phyloP scores from a whole-genome alignment of 1,140 invertebrate genomes.

The Anoplophora glabripennis region DNA sequence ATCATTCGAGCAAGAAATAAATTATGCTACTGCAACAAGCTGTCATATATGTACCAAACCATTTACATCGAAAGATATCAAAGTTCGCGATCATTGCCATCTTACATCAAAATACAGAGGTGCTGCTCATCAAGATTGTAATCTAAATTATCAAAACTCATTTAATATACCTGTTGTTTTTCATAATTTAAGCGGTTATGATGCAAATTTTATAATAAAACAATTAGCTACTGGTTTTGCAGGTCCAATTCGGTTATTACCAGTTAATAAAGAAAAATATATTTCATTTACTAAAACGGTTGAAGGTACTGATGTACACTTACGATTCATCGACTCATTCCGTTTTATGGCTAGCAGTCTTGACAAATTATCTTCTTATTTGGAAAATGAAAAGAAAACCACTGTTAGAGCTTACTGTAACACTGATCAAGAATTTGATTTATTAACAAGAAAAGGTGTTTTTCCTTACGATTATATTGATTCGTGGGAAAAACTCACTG shows the following conservation, averaged over 20 bases:
- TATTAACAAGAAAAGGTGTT: slow-evolving; percentile 38
- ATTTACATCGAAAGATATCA: slow-evolving; percentile 15
- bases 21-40: no score
- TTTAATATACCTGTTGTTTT: slow-evolving; percentile 23
- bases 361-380: slow-evolving; percentile 24
- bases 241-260: slow-evolving; percentile 16
- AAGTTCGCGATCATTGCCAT: slow-evolving; percentile 27
- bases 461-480: slow-evolving; percentile 43
- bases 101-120: slow-evolving; percentile 36
- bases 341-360: slow-evolving; percentile 22
- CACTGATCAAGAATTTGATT: slow-evolving; percentile 29
- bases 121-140: slow-evolving; percentile 42
- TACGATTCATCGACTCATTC: slow-evolving; percentile 23
- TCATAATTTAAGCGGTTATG: slow-evolving; percentile 21
- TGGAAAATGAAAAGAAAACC: slow-evolving; percentile 7
- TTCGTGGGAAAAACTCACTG: slow-evolving; percentile 8
- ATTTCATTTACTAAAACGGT: slow-evolving; percentile 18
- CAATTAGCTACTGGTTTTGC: slow-evolving; percentile 8
- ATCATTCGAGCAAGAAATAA: no score
- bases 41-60: slow-evolving; percentile 38
- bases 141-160: slow-evolving; percentile 35
- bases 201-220: slow-evolving; percentile 21
- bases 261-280: slow-evolving; percentile 23
- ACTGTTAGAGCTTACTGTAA: slow-evolving; percentile 1
- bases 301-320: slow-evolving; percentile 5